Conservation (phyloP, 2,797 vertebrate genomes). For the Muscicapa comitata region DNA sequence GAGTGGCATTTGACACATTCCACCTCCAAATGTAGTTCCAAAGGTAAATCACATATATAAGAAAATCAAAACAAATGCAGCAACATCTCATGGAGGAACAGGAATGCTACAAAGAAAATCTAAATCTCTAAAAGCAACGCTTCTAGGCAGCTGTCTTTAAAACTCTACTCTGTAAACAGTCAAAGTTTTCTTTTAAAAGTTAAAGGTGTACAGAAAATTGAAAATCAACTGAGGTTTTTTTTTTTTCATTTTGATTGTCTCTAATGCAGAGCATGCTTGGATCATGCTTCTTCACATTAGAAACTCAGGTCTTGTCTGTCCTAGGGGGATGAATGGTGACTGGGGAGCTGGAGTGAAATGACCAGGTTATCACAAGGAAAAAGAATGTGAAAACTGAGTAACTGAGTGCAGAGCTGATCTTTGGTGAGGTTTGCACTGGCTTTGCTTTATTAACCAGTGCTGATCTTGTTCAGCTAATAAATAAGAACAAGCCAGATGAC, state of each 20-base stretch:
- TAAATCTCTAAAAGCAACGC: neutral
- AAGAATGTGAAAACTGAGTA: neutral
- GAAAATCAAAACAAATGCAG: slow-evolving; percentile 54
- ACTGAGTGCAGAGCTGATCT: neutral
- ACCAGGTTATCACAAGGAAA: neutral
- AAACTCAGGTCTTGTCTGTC: neutral
- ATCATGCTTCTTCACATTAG: neutral
- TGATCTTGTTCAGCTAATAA: neutral
- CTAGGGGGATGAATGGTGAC: neutral
- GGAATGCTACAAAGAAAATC: neutral
- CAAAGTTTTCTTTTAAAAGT: neutral
- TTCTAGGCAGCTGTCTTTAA: neutral
- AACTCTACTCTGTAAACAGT: neutral
- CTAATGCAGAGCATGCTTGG: neutral
- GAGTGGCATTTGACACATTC: neutral
- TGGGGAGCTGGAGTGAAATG: slow-evolving; percentile 15
- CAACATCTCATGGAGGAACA: slow-evolving; percentile 27
- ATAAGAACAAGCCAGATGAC: neutral
- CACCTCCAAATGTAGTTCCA: slow-evolving; percentile 39
- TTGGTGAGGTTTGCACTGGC: neutral
- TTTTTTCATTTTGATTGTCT: neutral
- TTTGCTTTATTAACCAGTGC: neutral
- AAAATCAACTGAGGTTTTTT: neutral
- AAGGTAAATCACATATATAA: slow-evolving; percentile 37
- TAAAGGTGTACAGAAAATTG: neutral